Evolutionary conservation across 1,140 invertebrate genomes (phyloP), one percentile per base, ranked within the genome.

Genomic region (Caenorhabditis remanei): DNA sequence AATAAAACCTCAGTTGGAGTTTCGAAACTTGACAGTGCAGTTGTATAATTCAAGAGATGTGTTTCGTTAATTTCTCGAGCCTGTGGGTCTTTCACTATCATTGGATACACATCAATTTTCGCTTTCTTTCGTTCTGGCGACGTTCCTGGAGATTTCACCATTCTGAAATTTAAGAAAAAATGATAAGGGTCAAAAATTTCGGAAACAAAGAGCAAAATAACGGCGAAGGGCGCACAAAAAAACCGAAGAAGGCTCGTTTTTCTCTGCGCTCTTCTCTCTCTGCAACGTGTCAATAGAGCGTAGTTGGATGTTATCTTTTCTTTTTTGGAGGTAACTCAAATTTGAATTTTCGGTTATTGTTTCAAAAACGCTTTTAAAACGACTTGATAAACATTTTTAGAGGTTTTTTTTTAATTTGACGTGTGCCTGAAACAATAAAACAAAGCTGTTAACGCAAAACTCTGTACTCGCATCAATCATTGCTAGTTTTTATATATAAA

Each of bases 131-230:
- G 19, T 32, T 79, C 71, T 19, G 71, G 71, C 9, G 71, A 79
- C 24, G 46, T 14, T 79, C 71, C 71, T 50, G 71, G 71, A 50
- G 71, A 79, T n/a, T 79, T 79, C 19, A 79, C 71, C 71, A 79
- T 79, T 9, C 53, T 63, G 50, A 24, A 9, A 79, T 6, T 13
- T 46, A 53, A 46, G 24, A 79, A 79, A 43, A 13, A 50, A 50
- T 24, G 11, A 5, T 24, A 32, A 79, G n/a, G 11, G 24, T 46
- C 14, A 24, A 14, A 19, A 8, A 5, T 24, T 50, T 53, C 8
- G 16, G 9, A 79, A 50, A 46, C n/a, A 46, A 19, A 43, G 46
- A 16, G 21, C 32, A 32, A 32, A 32, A 32, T 32, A 46, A 43
- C 21, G 7, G 16, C 11, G 21, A 65, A 71, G 46, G 46, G 19